Conservation (phyloP, 2,797 vertebrate genomes). For the Loris lydekkerianus region DNA sequence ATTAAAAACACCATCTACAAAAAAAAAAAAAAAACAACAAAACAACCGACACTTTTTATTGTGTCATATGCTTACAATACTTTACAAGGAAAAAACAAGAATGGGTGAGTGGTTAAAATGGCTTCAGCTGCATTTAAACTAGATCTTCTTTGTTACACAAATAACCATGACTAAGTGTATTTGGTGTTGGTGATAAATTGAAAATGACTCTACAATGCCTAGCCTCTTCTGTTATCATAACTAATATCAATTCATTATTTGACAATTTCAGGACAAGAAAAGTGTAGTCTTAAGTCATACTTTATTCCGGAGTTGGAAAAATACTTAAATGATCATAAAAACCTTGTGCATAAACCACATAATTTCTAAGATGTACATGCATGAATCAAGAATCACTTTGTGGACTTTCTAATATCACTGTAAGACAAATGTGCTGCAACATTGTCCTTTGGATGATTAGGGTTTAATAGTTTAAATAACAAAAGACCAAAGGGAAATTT, state of each 20-base stretch:
- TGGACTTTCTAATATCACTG: not conserved
- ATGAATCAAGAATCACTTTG: not conserved
- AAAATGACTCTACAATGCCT: not conserved
- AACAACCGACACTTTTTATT: not conserved
- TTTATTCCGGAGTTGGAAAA: conserved; percentile 25
- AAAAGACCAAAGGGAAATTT: not conserved
- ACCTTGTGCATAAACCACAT: not conserved
- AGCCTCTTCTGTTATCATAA: not conserved
- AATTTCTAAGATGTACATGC: not conserved
- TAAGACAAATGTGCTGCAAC: not conserved
- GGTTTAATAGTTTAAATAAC: not conserved
- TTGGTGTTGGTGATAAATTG: not conserved
- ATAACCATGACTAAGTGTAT: not conserved
- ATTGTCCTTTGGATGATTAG: conserved; percentile 19
- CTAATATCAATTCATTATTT: not conserved
- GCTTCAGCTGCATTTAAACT: not conserved
- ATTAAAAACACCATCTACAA: not conserved
- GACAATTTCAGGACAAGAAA: not conserved
- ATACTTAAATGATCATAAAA: not conserved
- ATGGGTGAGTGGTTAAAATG: not conserved
- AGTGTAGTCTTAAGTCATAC: not conserved
- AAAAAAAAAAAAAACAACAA: too few species aligned
- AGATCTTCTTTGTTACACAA: not conserved
- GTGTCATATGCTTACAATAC: not conserved
- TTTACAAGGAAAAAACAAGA: conserved; percentile 20